Evolutionary conservation across 1,140 invertebrate genomes (phyloP).

Genomic region (Pachyrhynchus sulphureomaculatus): DNA sequence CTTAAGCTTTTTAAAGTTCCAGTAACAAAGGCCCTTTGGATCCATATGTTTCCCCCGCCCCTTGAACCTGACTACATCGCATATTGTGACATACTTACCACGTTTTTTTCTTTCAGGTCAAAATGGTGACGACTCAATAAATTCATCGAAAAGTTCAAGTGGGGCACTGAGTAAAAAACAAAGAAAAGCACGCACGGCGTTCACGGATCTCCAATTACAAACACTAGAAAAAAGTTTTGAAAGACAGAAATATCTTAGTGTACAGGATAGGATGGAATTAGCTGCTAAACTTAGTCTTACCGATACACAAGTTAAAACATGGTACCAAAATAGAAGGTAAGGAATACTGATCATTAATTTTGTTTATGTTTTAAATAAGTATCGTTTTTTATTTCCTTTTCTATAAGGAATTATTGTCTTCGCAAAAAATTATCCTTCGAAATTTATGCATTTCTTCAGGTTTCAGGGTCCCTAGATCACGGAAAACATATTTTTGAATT

Average conservation of each 20-base stretch:
- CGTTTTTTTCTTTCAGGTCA: slow-evolving; percentile 49
- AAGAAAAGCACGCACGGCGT: slow-evolving; percentile 95
- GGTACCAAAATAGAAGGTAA: slow-evolving; percentile 98
- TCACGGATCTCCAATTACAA: slow-evolving; percentile 97
- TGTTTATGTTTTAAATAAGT: neutral
- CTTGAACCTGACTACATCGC: no score
- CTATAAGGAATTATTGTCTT: no score
- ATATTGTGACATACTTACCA: no score
- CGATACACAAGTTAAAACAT: slow-evolving; percentile 99
- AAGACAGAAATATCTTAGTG: slow-evolving; percentile 96
- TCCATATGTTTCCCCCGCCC: no score
- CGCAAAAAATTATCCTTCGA: no score
- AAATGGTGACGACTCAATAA: slow-evolving; percentile 50
- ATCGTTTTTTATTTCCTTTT: no score
- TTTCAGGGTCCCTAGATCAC: no score
- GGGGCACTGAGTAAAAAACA: slow-evolving; percentile 86
- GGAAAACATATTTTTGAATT: no score
- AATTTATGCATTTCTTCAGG: no score
- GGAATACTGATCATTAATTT: slow-evolving; percentile 34
- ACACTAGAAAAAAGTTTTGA: slow-evolving; percentile 98
- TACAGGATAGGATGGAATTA: slow-evolving; percentile 97
- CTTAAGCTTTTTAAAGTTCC: no score
- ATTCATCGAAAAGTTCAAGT: slow-evolving; percentile 51
- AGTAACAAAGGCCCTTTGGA: no score
- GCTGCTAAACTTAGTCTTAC: slow-evolving; percentile 94